Base-by-base conservation (phyloP, 1,140 invertebrate genomes). In the Drosophila carrolli region DNA sequence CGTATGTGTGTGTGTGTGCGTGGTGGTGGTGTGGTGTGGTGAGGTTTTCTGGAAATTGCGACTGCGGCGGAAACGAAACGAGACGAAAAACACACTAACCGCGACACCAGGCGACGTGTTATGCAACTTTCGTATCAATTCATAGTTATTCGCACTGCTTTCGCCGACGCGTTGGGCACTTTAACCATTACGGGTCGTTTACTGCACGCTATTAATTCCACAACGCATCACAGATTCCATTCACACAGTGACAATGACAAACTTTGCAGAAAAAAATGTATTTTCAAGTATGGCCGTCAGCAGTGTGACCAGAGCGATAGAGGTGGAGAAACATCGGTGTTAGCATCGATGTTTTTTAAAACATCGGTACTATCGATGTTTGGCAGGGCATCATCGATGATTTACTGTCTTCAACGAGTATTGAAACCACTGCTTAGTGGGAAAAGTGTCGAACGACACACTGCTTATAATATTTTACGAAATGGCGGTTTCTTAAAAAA, bases 1-100 rank as follows among this genome's bases (percentile, higher is more conserved):
- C 48, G 62, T 72, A 47, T 46, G 57, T 60, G 51, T 47, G 59
- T 59, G 62, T 58, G 44, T 47, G 55, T 66, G 63, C 67, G 62
- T 67, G 70, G 27, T 50, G 47, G 19, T 47, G 44, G 44, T 47
- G 13, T 50, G 47, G 62, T 83, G 81, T 85, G 71, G 81, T 81
- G 68, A 78, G 63, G 62, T 85, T 84, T 86, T 86, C 82, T 86
- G 83, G 82, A 88, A 86, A 86, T 76, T 88, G 72, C 78, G 78
- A 77, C 71, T 61, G 73, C 78, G 71, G 61, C 48, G 68, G 57
- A 71, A 55, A 73, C 54, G 54, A 53, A 54, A 54, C 75, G 61
- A 72, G 68, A 74, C 60, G 56, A 76, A 35, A 57, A 59, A 57
- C 54, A 70, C 75, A 79, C 79, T 81, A 65, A 73, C 66, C 50